These are phyloP conservation scores for Tachycineta bicolor DNA, from an alignment of 2,113 vertebrate species.

Conservation along the genomic window DNA sequence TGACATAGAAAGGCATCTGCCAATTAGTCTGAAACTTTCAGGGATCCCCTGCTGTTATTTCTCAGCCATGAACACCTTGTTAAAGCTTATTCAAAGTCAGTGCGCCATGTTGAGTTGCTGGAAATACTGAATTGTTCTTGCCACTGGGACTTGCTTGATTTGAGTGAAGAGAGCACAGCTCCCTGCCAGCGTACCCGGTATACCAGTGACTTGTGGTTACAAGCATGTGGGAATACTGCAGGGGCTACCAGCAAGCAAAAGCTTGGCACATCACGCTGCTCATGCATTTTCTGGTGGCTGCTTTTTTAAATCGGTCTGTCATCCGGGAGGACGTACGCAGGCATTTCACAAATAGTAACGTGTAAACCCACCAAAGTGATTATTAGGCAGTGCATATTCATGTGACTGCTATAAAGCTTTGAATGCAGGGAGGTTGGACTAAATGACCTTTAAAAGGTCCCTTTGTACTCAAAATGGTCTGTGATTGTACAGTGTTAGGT, in stretches of 20 bases:
- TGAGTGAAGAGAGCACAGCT: not conserved
- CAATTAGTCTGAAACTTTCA: not conserved
- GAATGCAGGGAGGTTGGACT: not conserved
- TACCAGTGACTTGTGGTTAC: not conserved
- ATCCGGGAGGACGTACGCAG: not conserved
- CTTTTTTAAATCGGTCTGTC: not conserved
- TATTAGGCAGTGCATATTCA: not conserved
- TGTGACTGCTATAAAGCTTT: not conserved
- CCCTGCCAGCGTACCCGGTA: not conserved
- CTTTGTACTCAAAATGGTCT: not conserved
- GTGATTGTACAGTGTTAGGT: not conserved
- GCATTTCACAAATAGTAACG: not conserved
- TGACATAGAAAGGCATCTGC: not conserved
- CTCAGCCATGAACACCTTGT: not conserved
- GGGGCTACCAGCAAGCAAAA: not conserved
- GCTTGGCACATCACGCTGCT: not conserved
- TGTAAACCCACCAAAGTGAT: not conserved
- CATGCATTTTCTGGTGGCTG: not conserved
- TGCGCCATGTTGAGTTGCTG: not conserved
- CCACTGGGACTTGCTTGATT: not conserved
- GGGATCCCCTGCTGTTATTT: not conserved
- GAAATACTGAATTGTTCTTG: not conserved
- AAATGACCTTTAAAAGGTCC: not conserved
- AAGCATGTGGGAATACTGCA: not conserved
- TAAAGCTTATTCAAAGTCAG: not conserved